Conservation (phyloP, 2,888 invertebrate genomes). For the Oscheius sp. region DNA sequence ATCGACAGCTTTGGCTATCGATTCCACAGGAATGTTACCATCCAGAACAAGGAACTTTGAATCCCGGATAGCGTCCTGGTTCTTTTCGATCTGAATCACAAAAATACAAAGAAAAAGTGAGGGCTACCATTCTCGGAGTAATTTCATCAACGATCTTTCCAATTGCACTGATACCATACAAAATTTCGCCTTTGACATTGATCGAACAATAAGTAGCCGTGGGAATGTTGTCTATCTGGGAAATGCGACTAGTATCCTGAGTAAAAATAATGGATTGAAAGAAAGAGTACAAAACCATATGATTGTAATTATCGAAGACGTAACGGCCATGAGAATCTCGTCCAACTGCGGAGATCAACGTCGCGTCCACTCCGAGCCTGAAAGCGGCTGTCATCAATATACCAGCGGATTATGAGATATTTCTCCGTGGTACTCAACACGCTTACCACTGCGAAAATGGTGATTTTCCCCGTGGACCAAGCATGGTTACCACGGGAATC, state of each 20-base stretch:
- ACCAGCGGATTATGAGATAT: too few species aligned
- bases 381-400: too few species aligned
- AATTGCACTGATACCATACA: slow-evolving; percentile 58
- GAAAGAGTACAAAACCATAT: slow-evolving; percentile 40
- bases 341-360: slow-evolving; percentile 84
- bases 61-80: slow-evolving; percentile 78
- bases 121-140: slow-evolving; percentile 53
- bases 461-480: too few species aligned
- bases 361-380: slow-evolving; percentile 53
- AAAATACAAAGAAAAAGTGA: neutral
- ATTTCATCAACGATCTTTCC: slow-evolving; percentile 51
- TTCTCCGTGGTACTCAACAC: too few species aligned
- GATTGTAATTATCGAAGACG: slow-evolving; percentile 41
- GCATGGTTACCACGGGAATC: too few species aligned
- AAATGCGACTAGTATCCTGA: slow-evolving; percentile 44
- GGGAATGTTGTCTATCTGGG: slow-evolving; percentile 39
- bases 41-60: slow-evolving; percentile 86
- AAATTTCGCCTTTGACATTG: slow-evolving; percentile 60
- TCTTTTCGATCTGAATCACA: slow-evolving; percentile 78
- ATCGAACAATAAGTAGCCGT: slow-evolving; percentile 63
- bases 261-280: neutral
- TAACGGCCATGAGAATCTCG: slow-evolving; percentile 77
- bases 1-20: slow-evolving; percentile 76
- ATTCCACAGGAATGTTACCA: slow-evolving; percentile 82
- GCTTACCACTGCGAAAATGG: too few species aligned